Percentiles rank a stretch among this genome's conserved stretches.
phyloP scores from a whole-genome alignment of 2,888 invertebrate genomes.

The Amphimallon solstitiale region DNA sequence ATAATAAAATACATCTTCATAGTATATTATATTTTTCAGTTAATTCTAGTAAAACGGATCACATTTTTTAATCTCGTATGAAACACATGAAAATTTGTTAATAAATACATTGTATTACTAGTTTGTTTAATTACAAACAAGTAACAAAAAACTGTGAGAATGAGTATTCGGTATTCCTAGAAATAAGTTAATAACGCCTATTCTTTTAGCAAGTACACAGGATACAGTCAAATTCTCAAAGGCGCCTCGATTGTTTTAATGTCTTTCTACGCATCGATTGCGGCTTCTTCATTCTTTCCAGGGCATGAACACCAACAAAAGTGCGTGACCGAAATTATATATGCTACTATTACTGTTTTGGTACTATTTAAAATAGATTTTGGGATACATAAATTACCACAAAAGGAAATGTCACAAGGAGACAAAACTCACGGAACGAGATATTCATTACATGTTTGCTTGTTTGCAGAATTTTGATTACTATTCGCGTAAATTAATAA shows the following conservation, averaged over 20 bases:
- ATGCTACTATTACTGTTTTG: neutral
- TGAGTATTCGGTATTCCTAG: constrained; percentile 8
- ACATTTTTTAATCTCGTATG: too few species aligned
- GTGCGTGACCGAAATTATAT: neutral
- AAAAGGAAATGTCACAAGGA: neutral
- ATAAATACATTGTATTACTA: too few species aligned
- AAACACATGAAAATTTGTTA: too few species aligned
- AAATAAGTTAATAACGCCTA: constrained; percentile 38
- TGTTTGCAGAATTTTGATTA: too few species aligned
- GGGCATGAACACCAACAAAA: neutral
- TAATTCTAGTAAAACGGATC: too few species aligned
- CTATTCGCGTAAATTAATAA: too few species aligned
- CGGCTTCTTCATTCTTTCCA: neutral
- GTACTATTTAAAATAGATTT: constrained; percentile 1
- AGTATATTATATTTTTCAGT: too few species aligned
- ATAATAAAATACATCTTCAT: too few species aligned
- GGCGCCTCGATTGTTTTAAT: constrained; percentile 19
- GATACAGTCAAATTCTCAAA: constrained; percentile 45
- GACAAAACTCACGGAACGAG: neutral
- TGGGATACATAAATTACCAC: constrained; percentile 12
- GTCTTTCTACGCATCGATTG: constrained; percentile 2
- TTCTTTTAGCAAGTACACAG: constrained; percentile 40
- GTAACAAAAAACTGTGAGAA: too few species aligned
- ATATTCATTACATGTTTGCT: too few species aligned
- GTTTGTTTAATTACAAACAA: too few species aligned